Evolutionary conservation across 2,888 invertebrate genomes (phyloP).

Genomic region (Cerceris ruficornis): DNA sequence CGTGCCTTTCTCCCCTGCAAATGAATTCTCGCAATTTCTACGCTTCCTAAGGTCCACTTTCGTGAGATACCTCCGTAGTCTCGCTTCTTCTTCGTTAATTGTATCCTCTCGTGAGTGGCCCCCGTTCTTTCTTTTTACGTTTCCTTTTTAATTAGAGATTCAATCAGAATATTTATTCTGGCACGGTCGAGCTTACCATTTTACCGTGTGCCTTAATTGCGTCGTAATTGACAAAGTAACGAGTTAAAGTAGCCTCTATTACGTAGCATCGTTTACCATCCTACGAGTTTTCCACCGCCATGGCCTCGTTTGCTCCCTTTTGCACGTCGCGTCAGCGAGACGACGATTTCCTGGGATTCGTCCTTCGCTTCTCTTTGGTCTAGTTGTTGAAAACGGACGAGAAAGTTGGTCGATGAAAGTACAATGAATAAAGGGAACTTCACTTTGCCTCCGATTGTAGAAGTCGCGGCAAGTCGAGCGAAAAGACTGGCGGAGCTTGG

Average conservation of each 20-base stretch:
- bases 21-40: too few relatives aligned
- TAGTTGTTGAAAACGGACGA: slow-evolving; percentile 24
- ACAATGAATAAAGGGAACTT: slow-evolving; percentile 57
- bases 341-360: slow-evolving; percentile 2
- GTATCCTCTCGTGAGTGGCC: too few relatives aligned
- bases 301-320: slow-evolving; percentile 26
- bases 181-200: neutral
- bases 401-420: slow-evolving; percentile 51
- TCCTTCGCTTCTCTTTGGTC: slow-evolving; percentile 15
- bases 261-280: slow-evolving; percentile 32
- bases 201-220: too few relatives aligned
- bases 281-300: neutral
- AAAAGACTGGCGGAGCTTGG: slow-evolving; percentile 22
- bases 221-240: slow-evolving; percentile 16
- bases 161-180: neutral
- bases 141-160: too few relatives aligned
- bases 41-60: too few relatives aligned
- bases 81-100: too few relatives aligned
- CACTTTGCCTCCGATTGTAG: slow-evolving; percentile 20
- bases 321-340: slow-evolving; percentile 9
- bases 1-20: neutral
- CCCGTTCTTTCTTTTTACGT: too few relatives aligned
- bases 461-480: slow-evolving; percentile 45
- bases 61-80: too few relatives aligned
- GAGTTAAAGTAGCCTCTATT: slow-evolving; percentile 12